These are phyloP conservation scores for Synanthedon vespiformis DNA, from an alignment of 2,888 invertebrate species.

Conservation along the genomic window DNA sequence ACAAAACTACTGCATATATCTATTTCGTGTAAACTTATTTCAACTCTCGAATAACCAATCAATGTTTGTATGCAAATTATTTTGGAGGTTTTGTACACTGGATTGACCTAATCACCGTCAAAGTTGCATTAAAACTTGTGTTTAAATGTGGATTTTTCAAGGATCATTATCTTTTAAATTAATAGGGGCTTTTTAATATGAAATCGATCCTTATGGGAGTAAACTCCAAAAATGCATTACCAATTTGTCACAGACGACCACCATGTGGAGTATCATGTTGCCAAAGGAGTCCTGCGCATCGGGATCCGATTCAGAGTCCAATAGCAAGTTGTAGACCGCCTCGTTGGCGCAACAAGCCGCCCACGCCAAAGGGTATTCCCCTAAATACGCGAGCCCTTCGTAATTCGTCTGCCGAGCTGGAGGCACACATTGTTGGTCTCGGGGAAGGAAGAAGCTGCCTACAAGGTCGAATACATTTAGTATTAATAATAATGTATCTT, in stretches of 20 bases:
- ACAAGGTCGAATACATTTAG: constrained; percentile 1
- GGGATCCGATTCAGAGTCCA: constrained; percentile 94
- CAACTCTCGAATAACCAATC: too few species aligned
- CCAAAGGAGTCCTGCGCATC: constrained; percentile 97
- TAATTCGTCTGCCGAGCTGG: constrained; percentile 90
- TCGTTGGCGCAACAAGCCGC: constrained; percentile 97
- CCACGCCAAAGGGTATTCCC: constrained; percentile 97
- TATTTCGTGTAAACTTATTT: too few species aligned
- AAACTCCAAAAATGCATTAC: constrained; percentile 55
- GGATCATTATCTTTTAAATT: too few species aligned
- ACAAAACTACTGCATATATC: too few species aligned
- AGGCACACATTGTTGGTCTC: constrained; percentile 88
- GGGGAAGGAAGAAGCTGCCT: constrained; percentile 93
- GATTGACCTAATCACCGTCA: too few species aligned
- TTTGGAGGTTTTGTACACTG: too few species aligned
- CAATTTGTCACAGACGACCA: constrained; percentile 96
- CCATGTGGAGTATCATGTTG: constrained; percentile 99
- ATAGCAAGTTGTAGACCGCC: constrained; percentile 93
- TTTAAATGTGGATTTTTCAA: too few species aligned
- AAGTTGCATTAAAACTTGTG: too few species aligned
- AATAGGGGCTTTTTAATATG: too few species aligned
- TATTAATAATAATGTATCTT: neutral
- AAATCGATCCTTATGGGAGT: too few species aligned
- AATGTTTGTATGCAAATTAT: too few species aligned
- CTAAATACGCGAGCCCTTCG: constrained; percentile 96